phyloP scores from a whole-genome alignment of 1,140 invertebrate species.

The Lerema accius region DNA sequence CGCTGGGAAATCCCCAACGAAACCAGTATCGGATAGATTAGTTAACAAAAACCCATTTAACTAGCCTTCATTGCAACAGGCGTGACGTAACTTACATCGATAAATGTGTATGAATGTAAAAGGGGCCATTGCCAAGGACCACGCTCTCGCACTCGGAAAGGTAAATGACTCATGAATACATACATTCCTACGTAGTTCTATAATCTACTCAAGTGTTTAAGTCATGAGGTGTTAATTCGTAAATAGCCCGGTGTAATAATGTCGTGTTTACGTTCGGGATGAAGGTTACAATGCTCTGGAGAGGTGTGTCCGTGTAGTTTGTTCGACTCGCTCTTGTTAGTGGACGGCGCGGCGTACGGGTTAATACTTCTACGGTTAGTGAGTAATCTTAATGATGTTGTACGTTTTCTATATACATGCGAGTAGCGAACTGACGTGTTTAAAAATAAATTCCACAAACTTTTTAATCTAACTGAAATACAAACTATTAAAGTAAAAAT shows the following conservation, averaged over 20 bases:
- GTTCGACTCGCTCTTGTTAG: background rate
- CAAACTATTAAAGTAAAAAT: too few relatives aligned
- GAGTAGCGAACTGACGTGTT: too few relatives aligned
- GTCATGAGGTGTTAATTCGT: conserved; percentile 30
- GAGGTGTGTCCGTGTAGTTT: conserved; percentile 7
- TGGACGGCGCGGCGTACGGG: too few relatives aligned
- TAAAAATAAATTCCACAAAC: too few relatives aligned
- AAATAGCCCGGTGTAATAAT: conserved; percentile 20
- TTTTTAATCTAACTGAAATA: too few relatives aligned
- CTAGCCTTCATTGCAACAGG: conserved; percentile 61
- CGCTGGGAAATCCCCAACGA: background rate
- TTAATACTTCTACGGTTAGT: too few relatives aligned
- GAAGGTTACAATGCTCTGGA: background rate
- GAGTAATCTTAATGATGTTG: too few relatives aligned
- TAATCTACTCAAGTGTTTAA: conserved; percentile 43
- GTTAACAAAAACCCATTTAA: conserved; percentile 30
- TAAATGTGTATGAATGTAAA: conserved; percentile 70
- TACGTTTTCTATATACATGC: too few relatives aligned
- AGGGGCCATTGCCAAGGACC: conserved; percentile 73
- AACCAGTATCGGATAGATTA: conserved; percentile 6
- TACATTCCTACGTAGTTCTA: conserved; percentile 40
- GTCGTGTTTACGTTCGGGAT: conserved; percentile 17
- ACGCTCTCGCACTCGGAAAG: conserved; percentile 59
- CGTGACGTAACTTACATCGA: conserved; percentile 67
- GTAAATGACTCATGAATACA: conserved; percentile 63